A percentile compares a stretch with the other conserved stretches of the same genome.
Conservation (phyloP, 53 echinoderm and acorn worm species). For the Paracentrotus lividus region DNA sequence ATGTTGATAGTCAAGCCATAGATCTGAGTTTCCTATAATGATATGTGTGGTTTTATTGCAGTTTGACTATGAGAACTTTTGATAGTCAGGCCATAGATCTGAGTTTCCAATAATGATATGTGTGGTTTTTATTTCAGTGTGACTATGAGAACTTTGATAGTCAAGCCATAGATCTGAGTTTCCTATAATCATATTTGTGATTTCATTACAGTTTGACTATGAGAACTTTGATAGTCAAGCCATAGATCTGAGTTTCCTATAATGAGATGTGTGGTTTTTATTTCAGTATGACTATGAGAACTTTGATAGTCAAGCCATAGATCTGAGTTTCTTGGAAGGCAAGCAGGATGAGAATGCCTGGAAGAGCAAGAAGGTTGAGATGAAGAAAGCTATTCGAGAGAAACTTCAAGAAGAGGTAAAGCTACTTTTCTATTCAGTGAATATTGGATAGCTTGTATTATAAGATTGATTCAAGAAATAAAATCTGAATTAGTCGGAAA, state of each 20-base stretch:
- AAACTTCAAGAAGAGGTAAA: slow-evolving; percentile 65
- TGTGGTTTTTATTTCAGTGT: slow-evolving; percentile 72
- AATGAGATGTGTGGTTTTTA: neutral
- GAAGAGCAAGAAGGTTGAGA: slow-evolving; percentile 88
- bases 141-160: too few relatives aligned
- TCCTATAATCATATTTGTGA: too few relatives aligned
- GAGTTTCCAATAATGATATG: neutral
- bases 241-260: slow-evolving; percentile 78
- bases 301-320: slow-evolving; percentile 83
- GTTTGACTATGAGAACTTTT: slow-evolving; percentile 81
- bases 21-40: too few relatives aligned
- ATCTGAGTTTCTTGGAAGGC: slow-evolving; percentile 79
- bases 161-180: too few relatives aligned
- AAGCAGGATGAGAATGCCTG: slow-evolving; percentile 79
- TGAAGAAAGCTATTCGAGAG: slow-evolving; percentile 81
- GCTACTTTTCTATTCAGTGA: neutral
- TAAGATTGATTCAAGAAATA: too few relatives aligned
- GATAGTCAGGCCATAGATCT: neutral
- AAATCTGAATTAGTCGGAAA: too few relatives aligned
- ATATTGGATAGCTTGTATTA: neutral
- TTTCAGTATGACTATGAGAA: slow-evolving; percentile 10
- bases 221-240: slow-evolving; percentile 83
- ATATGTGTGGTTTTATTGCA: slow-evolving; percentile 47
- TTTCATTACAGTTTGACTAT: slow-evolving; percentile 77
- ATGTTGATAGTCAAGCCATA: too few relatives aligned